Conservation (phyloP, 2,113 vertebrate genomes). For the Pelobates fuscus region DNA sequence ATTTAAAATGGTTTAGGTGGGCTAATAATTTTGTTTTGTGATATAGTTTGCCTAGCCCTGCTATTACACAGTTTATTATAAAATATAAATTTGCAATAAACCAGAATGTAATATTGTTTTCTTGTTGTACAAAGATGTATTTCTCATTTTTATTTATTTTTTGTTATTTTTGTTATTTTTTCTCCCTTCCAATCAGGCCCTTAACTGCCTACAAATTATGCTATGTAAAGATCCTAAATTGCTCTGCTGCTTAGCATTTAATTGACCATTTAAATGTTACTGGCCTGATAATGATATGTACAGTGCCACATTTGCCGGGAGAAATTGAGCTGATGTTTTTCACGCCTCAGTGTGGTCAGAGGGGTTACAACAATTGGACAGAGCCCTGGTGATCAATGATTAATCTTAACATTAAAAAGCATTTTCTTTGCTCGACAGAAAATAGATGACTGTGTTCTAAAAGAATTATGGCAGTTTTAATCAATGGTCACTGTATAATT, state of each 20-base stretch:
- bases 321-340: conserved; percentile 52
- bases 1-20: too few relatives aligned
- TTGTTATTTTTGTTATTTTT: too few relatives aligned
- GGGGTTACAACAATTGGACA: conserved; percentile 51
- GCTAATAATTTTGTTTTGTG: too few relatives aligned
- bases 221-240: conserved; percentile 31
- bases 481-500: conserved; percentile 48
- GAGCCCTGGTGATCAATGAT: conserved; percentile 66
- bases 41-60: too few relatives aligned
- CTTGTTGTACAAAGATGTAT: too few relatives aligned
- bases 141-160: too few relatives aligned
- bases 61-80: too few relatives aligned
- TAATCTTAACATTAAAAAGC: conserved; percentile 69
- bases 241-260: conserved; percentile 54
- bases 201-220: conserved; percentile 49
- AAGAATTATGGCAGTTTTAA: conserved; percentile 38
- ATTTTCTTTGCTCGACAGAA: conserved; percentile 61
- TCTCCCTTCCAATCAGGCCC: not conserved
- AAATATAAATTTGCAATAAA: too few relatives aligned
- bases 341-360: conserved; percentile 49
- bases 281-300: conserved; percentile 69
- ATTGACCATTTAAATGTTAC: conserved; percentile 59
- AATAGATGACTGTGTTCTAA: conserved; percentile 54
- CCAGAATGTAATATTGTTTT: not conserved
- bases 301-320: conserved; percentile 54